Conservation (phyloP, 2,797 vertebrate species). For the Phoxinus dragarum region DNA sequence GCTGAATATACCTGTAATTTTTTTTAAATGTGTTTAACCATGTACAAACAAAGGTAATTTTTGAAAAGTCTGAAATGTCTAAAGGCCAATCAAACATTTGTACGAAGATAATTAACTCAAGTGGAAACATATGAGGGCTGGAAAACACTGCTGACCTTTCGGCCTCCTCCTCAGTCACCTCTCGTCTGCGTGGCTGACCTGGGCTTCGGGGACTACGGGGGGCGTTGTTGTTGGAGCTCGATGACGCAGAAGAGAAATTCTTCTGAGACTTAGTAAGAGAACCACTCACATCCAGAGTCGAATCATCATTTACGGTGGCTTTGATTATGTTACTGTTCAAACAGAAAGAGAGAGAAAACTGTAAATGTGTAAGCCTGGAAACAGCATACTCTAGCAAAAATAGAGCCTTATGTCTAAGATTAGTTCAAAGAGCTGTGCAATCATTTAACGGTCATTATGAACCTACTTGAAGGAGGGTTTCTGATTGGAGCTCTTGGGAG, state of each 20-base stretch:
- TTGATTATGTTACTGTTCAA: constrained; percentile 87
- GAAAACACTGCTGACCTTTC: constrained; percentile 82
- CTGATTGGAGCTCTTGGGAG: constrained; percentile 91
- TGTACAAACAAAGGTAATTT: not conserved
- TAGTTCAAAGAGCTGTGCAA: constrained; percentile 1
- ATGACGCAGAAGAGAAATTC: constrained; percentile 83
- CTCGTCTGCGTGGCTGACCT: constrained; percentile 69
- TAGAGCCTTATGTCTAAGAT: not conserved
- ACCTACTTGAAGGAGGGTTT: constrained; percentile 90
- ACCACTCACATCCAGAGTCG: constrained; percentile 69
- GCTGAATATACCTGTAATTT: constrained; percentile 87
- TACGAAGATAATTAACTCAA: not conserved
- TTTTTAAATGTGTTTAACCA: not conserved
- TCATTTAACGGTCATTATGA: not conserved
- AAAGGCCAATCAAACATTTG: not conserved
- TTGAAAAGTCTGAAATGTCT: not conserved
- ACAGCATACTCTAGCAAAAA: not conserved
- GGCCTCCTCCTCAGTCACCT: constrained; percentile 93
- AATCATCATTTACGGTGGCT: constrained; percentile 82
- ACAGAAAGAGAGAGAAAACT: not conserved
- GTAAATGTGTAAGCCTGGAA: not conserved
- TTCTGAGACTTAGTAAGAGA: constrained; percentile 87
- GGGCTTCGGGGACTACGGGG: constrained; percentile 67
- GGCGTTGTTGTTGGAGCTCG: constrained; percentile 75
- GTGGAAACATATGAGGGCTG: not conserved